Evolutionary conservation across 2,113 vertebrate genomes (phyloP), one percentile per base, ranked within the genome.

Genomic region (Apodemus sylvaticus): DNA sequence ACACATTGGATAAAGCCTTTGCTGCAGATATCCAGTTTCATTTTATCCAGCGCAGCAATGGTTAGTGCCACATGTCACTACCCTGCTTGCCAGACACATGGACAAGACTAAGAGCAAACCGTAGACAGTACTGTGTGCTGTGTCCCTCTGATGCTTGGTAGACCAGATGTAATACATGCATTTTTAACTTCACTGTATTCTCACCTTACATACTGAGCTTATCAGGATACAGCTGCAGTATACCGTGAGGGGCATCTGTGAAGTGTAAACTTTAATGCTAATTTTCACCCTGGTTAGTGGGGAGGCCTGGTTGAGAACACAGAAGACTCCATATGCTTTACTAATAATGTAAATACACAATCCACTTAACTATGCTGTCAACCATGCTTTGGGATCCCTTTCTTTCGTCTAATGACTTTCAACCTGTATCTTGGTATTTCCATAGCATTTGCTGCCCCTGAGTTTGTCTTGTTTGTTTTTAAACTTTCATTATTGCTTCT

Each of bases 401-500:
- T 14, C 51, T 20, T 4, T 68, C 14, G 68, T 2, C 24, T 17
- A 73, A 2, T 53, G 13, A 42, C 26, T 90, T 31, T 78, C 70
- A 36, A n/a, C 39, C 74, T 42, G 17, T 68, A n/a, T 68, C 62
- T 86, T 86, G 55, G 2, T 34, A 53, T 82, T 95, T 94, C 9
- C 4, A 11, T 51, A 79, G 22, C 39, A 92, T 94, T 90, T 92
- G 22, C 31, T 5, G 42, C 31, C 19, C 22, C 12, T 93, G 73
- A 91, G 85, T 82, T 82, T 96, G 66, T 89, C 77, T 86, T 92
- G 4, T 26, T 76, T 91, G 48, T 86, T 89, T 71, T 93, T 90
- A 77, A 74, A 13, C 83, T 85, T 93, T 86, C 53, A 58, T 76
- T 66, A 89, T 66, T 90, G 29, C 48, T 16, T 79, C 29, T 86